Conservation (phyloP, 2,888 invertebrate species). For the Nomada fucata region DNA sequence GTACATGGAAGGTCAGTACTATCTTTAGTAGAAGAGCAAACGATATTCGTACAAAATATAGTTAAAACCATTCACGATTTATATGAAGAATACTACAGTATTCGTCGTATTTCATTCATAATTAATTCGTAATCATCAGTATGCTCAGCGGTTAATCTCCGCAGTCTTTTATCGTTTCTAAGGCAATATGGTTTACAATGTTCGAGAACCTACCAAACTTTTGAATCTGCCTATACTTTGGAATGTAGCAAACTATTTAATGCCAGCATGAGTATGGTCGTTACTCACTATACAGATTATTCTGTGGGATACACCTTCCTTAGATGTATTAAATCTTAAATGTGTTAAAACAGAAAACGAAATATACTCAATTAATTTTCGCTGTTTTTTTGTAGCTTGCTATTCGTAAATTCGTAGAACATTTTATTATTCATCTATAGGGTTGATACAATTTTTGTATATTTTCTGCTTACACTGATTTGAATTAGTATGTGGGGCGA, state of each 20-base stretch:
- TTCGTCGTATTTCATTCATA: not conserved
- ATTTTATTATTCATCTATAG: not conserved
- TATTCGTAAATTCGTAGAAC: too few relatives aligned
- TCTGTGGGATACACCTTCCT: too few relatives aligned
- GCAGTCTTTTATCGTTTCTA: not conserved
- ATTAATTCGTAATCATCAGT: not conserved
- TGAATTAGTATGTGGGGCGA: not conserved
- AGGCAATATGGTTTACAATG: constrained; percentile 6
- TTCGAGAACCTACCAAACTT: constrained; percentile 24
- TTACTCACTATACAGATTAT: too few relatives aligned
- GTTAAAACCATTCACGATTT: not conserved
- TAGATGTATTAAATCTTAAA: too few relatives aligned
- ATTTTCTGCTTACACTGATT: not conserved
- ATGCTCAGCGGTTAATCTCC: not conserved
- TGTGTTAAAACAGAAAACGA: too few relatives aligned
- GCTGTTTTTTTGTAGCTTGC: too few relatives aligned
- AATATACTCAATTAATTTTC: too few relatives aligned
- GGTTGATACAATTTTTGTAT: too few relatives aligned
- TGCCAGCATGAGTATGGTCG: not conserved
- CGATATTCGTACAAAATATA: not conserved
- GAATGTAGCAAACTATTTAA: not conserved
- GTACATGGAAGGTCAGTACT: constrained; percentile 85
- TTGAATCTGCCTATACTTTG: not conserved
- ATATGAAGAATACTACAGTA: not conserved
- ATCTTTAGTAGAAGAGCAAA: not conserved